phyloP scores from a whole-genome alignment of 2,113 vertebrate genomes.

The Amblyornis subalaris region DNA sequence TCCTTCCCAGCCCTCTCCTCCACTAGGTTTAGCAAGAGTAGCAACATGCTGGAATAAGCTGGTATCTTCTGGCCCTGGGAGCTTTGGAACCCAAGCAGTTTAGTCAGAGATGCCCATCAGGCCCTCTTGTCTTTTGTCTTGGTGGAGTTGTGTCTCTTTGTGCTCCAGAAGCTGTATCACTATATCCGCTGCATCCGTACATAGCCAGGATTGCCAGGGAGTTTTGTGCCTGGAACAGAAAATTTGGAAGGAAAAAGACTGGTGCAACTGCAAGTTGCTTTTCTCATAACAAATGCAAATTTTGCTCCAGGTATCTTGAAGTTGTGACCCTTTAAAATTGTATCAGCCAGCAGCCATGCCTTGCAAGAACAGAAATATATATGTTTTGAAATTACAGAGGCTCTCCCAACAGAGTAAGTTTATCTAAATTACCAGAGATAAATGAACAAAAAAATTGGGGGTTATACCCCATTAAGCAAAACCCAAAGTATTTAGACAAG shows the following conservation, averaged over 20 bases:
- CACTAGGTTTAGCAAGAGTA: not conserved
- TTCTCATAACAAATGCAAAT: not conserved
- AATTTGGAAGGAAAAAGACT: not conserved
- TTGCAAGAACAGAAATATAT: conserved; percentile 51
- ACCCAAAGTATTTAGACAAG: not conserved
- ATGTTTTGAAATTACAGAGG: not conserved
- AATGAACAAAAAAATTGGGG: not conserved
- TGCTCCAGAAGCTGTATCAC: not conserved
- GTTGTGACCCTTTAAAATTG: conserved; percentile 12
- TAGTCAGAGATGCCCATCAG: not conserved
- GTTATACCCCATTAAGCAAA: not conserved
- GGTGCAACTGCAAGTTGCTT: not conserved
- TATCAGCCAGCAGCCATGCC: conserved; percentile 40
- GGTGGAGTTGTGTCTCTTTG: fast-evolving
- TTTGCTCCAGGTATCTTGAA: conserved; percentile 27
- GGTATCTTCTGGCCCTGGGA: not conserved
- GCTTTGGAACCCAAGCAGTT: not conserved
- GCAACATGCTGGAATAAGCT: not conserved
- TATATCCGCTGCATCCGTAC: not conserved
- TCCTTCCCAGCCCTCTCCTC: not conserved
- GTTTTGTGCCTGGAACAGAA: not conserved
- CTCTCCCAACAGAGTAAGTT: not conserved
- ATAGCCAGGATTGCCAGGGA: not conserved
- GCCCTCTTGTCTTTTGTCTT: not conserved
- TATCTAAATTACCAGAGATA: not conserved